Conservation (phyloP, 1,140 invertebrate species). For the Anastrepha obliqua region DNA sequence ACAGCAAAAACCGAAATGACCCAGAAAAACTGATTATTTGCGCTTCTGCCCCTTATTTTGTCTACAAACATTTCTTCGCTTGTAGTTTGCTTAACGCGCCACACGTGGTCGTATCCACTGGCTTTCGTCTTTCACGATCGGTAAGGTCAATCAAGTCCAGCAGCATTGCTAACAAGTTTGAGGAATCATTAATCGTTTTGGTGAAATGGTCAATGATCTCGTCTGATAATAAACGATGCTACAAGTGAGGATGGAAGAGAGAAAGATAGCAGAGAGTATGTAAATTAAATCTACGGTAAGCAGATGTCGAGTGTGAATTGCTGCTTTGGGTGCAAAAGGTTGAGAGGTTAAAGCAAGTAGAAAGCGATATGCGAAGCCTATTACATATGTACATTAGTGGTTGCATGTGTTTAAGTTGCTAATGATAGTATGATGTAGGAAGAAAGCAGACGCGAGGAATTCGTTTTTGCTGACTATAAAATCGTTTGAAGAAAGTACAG, state of each 20-base stretch:
- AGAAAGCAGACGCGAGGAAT: too few relatives aligned
- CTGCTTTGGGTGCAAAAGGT: too few relatives aligned
- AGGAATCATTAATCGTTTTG: conserved; percentile 20
- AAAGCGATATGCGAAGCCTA: too few relatives aligned
- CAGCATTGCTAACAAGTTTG: not conserved
- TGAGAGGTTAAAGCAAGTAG: too few relatives aligned
- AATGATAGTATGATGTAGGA: too few relatives aligned
- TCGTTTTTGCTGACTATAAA: too few relatives aligned
- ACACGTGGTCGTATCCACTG: not conserved
- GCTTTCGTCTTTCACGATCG: not conserved
- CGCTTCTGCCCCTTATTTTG: not conserved
- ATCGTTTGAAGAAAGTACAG: too few relatives aligned
- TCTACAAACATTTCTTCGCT: not conserved
- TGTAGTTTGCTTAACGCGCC: not conserved
- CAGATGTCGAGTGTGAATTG: too few relatives aligned
- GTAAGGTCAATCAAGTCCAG: not conserved
- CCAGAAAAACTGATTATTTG: not conserved
- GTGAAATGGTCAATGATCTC: conserved; percentile 18
- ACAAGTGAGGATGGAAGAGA: not conserved
- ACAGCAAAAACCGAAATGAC: not conserved
- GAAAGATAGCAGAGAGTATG: not conserved
- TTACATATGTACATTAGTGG: too few relatives aligned
- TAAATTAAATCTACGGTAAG: too few relatives aligned
- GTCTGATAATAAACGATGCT: not conserved
- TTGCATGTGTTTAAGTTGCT: too few relatives aligned